Evolutionary conservation across 30 jellyfish, hydroid and myxozoan genomes (phyloP), one percentile per base, ranked within the genome.

Genomic region (Hydractinia echinata): DNA sequence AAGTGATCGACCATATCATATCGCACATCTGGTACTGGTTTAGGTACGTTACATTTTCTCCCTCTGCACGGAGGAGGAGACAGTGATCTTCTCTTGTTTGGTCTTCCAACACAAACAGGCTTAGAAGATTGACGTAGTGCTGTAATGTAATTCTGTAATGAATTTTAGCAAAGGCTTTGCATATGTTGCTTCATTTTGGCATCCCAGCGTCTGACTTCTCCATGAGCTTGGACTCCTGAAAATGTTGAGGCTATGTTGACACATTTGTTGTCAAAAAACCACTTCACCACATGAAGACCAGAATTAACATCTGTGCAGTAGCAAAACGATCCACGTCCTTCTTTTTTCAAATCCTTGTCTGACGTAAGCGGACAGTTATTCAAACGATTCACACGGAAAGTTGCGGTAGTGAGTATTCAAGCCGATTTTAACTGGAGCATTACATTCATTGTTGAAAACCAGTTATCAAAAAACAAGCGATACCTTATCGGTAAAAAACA

Each of bases 231-330:
- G 1, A 81, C 81, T 44, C 66, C 76, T 7, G 87, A 72, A 66
- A 21, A 81, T 67, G 86, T 81, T 5, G 96, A 82, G 4, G 55
- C 96, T 10, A 87, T 67, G n/a, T 48, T 48, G 49, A 87, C 94
- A 54, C 89, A 50, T 19, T 79, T 82, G 82, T 87, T 82, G 64
- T 82, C 94, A 58, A 72, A 86, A 55, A 66, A 66, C 93, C 85
- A 82, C 58, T 72, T 83, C 78, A 56, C 78, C 51, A 82, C 76
- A 64, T 48, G 55, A 11, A 87, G 30, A 16, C 88, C 94, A 72
- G 93, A 62, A 76, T 87, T 82, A 18, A 44, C 73, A 73, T 87
- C 96, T 4, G 89, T 53, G 21, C 48, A 61, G 73, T 72, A 82
- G 60, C 66, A 76, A 64, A 60, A 18, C 54, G 68, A 4, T 19